Evolutionary conservation across 2,797 vertebrate species (phyloP), one percentile per base, ranked within the genome.

Genomic region (Lepilemur septentrionalis): DNA sequence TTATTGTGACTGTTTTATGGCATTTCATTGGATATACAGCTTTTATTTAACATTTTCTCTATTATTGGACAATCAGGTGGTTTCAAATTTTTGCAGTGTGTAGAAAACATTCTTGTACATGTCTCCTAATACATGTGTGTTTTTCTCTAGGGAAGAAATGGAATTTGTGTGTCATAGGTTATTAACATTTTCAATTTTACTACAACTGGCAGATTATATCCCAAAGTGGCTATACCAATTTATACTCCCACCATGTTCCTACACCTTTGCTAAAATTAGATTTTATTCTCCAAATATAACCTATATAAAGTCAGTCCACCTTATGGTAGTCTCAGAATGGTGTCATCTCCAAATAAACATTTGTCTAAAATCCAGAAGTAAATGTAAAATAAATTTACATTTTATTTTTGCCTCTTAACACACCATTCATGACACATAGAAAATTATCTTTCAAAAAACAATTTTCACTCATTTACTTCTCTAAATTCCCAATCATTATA

Each of bases 121-220:
- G 38, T 83, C 38, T 92, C 35, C 41, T 79, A 61, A 69, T 46
- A 72, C 17, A 63, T 15, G 30, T 91, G 23, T 94, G 63, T 86
- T 86, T 94, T 96, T 90, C 63, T 93, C 67, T 35, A 72, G 25
- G 59, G 35, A 93, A 87, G 65, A 94, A 97, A 86, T 92, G 28
- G 8, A 90, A 95, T 59, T 83, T 28, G 35, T 76, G 32, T 90
- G n/a, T 89, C 73, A 93, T 48, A 89, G 48, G 48, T 70, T 82
- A 92, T 93, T 91, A 84, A 70, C 23, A 95, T 96, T 91, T 90
- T 94, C 22, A 88, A 12, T 89, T 86, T 93, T 94, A 91, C 23
- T 59, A 79, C 23, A 89, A 94, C 55, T 89, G n/a, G 8, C 32
- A 92, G 18, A 80, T 75, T 93, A 38, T 69, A 93, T 32, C 15